A percentile compares a stretch with the other conserved stretches of the same genome.
Evolutionary conservation across 2,797 vertebrate genomes (phyloP).

Genomic region (Anomalospiza imberbis): DNA sequence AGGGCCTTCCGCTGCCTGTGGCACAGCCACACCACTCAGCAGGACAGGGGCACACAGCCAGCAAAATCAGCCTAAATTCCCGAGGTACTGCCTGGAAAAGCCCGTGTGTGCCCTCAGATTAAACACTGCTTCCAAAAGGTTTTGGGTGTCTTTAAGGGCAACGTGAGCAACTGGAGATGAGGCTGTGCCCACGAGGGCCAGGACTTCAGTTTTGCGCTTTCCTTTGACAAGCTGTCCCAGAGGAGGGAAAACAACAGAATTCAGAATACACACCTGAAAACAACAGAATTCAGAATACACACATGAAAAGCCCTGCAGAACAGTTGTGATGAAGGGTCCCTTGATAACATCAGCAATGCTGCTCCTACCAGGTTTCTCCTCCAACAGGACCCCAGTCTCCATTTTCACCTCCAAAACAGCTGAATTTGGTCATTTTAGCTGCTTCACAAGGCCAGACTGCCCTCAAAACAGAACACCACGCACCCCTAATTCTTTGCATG

Average conservation of each 20-base stretch:
- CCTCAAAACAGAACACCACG: neutral
- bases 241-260: neutral
- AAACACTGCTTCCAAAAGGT: neutral
- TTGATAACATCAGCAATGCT: neutral
- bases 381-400: neutral
- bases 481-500: neutral
- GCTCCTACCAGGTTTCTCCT: neutral
- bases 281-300: neutral
- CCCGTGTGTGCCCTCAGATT: neutral
- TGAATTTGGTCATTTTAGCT: neutral
- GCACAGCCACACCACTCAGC: neutral
- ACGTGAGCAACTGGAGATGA: accelerated
- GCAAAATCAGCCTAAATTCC: accelerated
- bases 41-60: neutral
- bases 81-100: neutral
- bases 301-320: neutral
- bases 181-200: neutral
- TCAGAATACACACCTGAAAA: neutral
- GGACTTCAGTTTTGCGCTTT: neutral
- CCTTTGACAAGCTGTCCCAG: neutral
- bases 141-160: neutral
- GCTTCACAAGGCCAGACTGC: neutral
- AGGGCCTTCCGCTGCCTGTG: neutral
- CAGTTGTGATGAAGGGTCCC: neutral
- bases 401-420: neutral